Evolutionary conservation across 2,888 invertebrate genomes (phyloP), one percentile per base, ranked within the genome.

Genomic region (Anthophora plumipes): DNA sequence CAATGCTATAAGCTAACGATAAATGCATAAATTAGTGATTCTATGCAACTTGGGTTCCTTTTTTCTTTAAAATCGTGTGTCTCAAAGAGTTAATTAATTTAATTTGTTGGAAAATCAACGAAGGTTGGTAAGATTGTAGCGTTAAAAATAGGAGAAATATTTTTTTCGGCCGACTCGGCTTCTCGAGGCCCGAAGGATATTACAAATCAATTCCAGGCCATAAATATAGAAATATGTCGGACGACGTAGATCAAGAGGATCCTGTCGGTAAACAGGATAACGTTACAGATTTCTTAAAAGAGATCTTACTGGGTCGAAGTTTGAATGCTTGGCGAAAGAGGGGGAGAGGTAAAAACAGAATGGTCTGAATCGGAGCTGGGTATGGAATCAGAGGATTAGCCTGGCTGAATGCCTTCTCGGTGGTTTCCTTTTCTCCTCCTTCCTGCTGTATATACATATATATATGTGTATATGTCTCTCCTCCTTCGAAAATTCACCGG

Each of bases 331-430:
- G 80, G 22, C 60, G 59, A n/a, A 31, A 54, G 37, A 14, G 60
- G n/a, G 31, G 63, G 50, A 69, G 71, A 68, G 78, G 66, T 55
- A 60, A 71, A 77, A 31, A 71, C 60, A 74, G 72, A 75, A 81
- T 77, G 77, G 82, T 48, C 68, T 80, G 89, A 90, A 91, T 89
- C 70, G 81, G 87, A 89, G 86, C 81, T 85, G 84, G 78, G 82
- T 88, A 89, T 88, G 89, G 89, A 93, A 93, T 92, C 92, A 92
- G 90, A 90, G 92, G 93, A 92, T 93, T 92, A 93, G 90, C 88
- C 78, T 20, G 37, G 50, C 78, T 89, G 88, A 90, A 90, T 89
- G 80, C 85, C 70, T 55, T 67, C 78, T 67, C 64, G 41, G 52
- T 72, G 57, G 25, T 68, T 37, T 60, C 55, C 55, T 59, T 69